Conservation (phyloP, 2,888 invertebrate genomes). For the Dynastes hyllus region DNA sequence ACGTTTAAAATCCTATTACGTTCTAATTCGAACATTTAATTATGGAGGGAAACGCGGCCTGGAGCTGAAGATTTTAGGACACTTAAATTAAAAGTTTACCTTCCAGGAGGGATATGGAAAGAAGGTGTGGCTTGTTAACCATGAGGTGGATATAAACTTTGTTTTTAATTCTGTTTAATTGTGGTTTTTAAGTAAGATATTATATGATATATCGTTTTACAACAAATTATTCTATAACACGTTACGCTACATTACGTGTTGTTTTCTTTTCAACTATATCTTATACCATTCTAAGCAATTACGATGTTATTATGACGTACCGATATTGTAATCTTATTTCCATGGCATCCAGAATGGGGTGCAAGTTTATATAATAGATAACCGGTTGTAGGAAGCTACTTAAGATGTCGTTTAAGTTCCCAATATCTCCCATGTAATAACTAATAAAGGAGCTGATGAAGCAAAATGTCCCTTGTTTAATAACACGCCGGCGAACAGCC, state of each 20-base stretch:
- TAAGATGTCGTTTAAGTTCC: slow-evolving; percentile 56
- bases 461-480: slow-evolving; percentile 69
- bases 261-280: not conserved
- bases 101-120: slow-evolving; percentile 41
- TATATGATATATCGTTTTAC: too few relatives aligned
- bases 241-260: too few relatives aligned
- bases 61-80: slow-evolving; percentile 33
- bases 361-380: slow-evolving; percentile 53
- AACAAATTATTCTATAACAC: too few relatives aligned
- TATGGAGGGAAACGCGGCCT: slow-evolving; percentile 46
- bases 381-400: slow-evolving; percentile 55
- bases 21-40: slow-evolving; percentile 66
- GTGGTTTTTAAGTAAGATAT: too few relatives aligned
- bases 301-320: not conserved
- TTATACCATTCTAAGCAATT: not conserved
- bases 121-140: slow-evolving; percentile 27
- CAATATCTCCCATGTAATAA: slow-evolving; percentile 65
- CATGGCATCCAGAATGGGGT: slow-evolving; percentile 39
- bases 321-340: slow-evolving; percentile 32
- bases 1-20: slow-evolving; percentile 65
- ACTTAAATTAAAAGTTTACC: slow-evolving; percentile 63
- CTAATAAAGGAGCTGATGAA: slow-evolving; percentile 70
- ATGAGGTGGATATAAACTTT: slow-evolving; percentile 8
- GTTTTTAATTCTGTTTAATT: not conserved
- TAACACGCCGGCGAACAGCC: slow-evolving; percentile 63